phyloP scores from a whole-genome alignment of 2,113 vertebrate species.

The Ranitomeya variabilis region DNA sequence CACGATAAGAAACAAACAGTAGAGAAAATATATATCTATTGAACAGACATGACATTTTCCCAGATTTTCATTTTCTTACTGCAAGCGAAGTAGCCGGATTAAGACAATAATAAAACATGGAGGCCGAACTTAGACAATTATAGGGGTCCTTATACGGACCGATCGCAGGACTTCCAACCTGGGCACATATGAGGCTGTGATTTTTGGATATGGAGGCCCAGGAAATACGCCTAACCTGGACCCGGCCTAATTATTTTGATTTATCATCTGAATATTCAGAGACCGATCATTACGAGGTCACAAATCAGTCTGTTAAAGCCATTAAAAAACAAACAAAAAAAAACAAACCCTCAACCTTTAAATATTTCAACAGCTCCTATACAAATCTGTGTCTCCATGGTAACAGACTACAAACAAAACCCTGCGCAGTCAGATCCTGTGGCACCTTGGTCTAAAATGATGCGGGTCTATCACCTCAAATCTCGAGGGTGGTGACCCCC shows the following conservation, averaged over 20 bases:
- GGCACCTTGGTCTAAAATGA: too few species aligned
- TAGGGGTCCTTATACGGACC: too few species aligned
- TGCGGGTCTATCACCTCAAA: too few species aligned
- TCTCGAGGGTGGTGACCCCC: too few species aligned
- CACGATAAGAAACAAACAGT: neutral
- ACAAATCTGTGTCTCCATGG: neutral
- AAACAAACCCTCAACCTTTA: neutral
- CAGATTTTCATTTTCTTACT: neutral
- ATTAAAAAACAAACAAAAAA: neutral
- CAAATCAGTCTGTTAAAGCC: too few species aligned
- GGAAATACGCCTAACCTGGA: too few species aligned
- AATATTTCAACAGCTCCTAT: neutral
- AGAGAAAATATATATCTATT: neutral
- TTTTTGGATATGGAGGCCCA: too few species aligned
- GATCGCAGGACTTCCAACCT: too few species aligned
- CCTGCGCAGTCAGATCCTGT: neutral
- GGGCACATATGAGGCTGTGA: too few species aligned
- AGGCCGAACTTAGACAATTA: neutral
- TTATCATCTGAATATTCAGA: too few species aligned
- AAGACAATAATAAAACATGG: neutral
- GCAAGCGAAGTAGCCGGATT: neutral
- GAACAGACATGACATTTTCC: neutral
- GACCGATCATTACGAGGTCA: too few species aligned
- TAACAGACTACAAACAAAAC: constrained; percentile 1
- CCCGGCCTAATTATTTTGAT: too few species aligned